Conservation (phyloP, 2,113 vertebrate species). For the Ctenodactylus gundi region DNA sequence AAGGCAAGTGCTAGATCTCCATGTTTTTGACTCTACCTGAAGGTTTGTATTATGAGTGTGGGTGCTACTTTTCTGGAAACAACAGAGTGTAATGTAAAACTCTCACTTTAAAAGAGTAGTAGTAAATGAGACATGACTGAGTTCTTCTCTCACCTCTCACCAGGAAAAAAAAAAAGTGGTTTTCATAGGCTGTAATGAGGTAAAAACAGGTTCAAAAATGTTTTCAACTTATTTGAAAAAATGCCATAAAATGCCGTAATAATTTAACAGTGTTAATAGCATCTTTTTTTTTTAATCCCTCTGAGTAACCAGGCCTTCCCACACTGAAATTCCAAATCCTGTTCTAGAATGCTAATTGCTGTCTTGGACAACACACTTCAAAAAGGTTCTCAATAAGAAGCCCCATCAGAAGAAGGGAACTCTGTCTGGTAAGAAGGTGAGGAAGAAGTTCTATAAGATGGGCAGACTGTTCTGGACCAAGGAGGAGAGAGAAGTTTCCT, state of each 20-base stretch:
- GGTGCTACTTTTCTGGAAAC: not conserved
- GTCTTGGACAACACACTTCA: not conserved
- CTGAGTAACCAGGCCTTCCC: not conserved
- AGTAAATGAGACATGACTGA: not conserved
- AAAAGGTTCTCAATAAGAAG: not conserved
- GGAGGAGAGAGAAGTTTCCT: fast-evolving
- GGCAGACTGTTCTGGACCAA: not conserved
- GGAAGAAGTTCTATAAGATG: not conserved
- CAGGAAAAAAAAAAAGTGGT: not conserved
- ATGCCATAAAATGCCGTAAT: not conserved
- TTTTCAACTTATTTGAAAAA: not conserved
- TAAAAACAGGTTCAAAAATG: not conserved
- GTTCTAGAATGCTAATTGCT: not conserved
- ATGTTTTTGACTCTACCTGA: fast-evolving
- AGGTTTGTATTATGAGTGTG: fast-evolving
- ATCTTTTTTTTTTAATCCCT: not conserved
- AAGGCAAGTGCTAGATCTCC: fast-evolving
- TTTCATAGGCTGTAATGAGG: not conserved
- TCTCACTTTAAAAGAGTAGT: not conserved
- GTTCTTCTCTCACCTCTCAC: not conserved
- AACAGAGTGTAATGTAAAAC: not conserved
- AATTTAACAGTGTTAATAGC: not conserved
- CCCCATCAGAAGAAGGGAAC: not conserved
- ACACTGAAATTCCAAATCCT: not conserved
- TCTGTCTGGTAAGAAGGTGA: not conserved